Base-by-base conservation (phyloP, 2,113 vertebrate species). In the Gobiocypris rarus region DNA sequence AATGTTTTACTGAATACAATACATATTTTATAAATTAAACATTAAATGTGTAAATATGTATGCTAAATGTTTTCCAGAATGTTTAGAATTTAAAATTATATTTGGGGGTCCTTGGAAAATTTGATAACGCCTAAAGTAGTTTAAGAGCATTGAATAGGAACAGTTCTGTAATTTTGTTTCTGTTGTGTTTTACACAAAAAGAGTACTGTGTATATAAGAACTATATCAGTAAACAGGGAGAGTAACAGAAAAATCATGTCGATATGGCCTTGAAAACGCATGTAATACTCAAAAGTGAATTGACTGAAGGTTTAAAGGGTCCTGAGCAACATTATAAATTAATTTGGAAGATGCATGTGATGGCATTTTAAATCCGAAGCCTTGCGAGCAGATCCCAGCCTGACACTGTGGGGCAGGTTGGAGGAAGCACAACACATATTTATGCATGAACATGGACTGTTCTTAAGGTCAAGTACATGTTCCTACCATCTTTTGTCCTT, bases 381-480 rank as follows among this genome's bases (percentile, higher is more conserved):
- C 45, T 69, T 28, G 19, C 34, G 24, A 54, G 11, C 58, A 54
- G 19, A 67, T 61, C 4, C 24, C 31, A 54, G 31, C 63, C 58
- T 81, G 31, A 79, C 58, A 41, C 52, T 19, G 9, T 48, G 76
- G 54, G 11, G 70, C 26, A 48, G 11, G 88, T 78, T 89, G 75
- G 88, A 45, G 15, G 41, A 78, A 56, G 56, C 5, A 43, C n/a
- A 70, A 8, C 5, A 13, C 73, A 86, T 87, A 59, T 84, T 59
- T 90, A 86, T 89, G 86, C 84, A 83, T 86, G 22, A 17, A 58
- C 45, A 11, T 28, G 28, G 41, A 15, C 76, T 74, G 31, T 45
- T 8, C 34, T 81, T 73, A 75, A 63, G 58, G 77, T 80, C 41
- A 45, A 28, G 24, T 26, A 15, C 63, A 65, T 83, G 79, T 31